Percentiles rank a stretch among this genome's conserved stretches.
Evolutionary conservation across 2,113 vertebrate genomes (phyloP).

Genomic region (Syngnathus typhle): DNA sequence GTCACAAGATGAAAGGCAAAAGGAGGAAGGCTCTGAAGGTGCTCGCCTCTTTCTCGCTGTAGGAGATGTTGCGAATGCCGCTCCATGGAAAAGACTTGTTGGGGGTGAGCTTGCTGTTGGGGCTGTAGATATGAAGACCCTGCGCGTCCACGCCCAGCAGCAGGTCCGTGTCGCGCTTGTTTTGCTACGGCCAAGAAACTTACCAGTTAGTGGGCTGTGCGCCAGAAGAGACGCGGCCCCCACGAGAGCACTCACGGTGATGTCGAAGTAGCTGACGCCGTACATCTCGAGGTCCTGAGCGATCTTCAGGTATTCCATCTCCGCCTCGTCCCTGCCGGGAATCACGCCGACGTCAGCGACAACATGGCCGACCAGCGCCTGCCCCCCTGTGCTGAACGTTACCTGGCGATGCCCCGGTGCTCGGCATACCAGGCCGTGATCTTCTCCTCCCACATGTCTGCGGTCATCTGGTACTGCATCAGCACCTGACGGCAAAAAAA

Average conservation of each 20-base stretch:
- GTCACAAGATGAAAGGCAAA: neutral
- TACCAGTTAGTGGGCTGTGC: too few relatives aligned
- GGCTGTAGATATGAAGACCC: slow-evolving; percentile 85
- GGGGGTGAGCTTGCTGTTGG: slow-evolving; percentile 82
- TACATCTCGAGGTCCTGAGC: slow-evolving; percentile 92
- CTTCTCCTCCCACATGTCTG: slow-evolving; percentile 94
- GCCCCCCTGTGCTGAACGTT: slow-evolving; percentile 6
- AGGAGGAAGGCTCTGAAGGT: neutral
- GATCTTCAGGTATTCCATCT: slow-evolving; percentile 92
- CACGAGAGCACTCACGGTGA: slow-evolving; percentile 74
- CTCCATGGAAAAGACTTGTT: slow-evolving; percentile 89
- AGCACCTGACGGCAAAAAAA: slow-evolving; percentile 70
- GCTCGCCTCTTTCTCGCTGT: slow-evolving; percentile 85
- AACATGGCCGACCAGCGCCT: too few relatives aligned
- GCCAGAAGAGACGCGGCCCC: too few relatives aligned
- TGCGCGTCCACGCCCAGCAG: slow-evolving; percentile 85
- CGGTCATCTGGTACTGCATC: slow-evolving; percentile 92
- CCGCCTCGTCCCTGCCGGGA: slow-evolving; percentile 81
- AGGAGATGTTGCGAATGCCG: slow-evolving; percentile 84
- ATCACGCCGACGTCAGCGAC: neutral
- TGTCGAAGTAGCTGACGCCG: slow-evolving; percentile 88
- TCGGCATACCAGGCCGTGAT: slow-evolving; percentile 92
- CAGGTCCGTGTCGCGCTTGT: slow-evolving; percentile 82
- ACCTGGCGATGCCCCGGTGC: slow-evolving; percentile 89
- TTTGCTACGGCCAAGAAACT: slow-evolving; percentile 70